Conservation (phyloP, 2,113 vertebrate genomes). For the Rhynchomys soricoides region DNA sequence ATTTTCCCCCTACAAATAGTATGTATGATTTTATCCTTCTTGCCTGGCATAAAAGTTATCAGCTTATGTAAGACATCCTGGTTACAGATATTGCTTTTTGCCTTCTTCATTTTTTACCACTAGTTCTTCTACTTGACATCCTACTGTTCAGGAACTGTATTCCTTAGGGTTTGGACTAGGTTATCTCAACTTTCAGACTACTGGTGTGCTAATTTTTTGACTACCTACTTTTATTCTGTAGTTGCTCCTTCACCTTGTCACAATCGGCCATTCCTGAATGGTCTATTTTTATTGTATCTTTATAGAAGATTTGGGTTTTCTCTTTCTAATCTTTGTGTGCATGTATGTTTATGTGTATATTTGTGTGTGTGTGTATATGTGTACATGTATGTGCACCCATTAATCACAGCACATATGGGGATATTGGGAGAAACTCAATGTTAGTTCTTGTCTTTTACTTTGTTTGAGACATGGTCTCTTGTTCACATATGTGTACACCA, state of each 20-base stretch:
- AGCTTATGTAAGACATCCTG: not conserved
- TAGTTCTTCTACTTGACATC: not conserved
- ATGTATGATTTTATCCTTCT: not conserved
- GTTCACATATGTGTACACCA: not conserved
- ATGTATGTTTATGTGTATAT: not conserved
- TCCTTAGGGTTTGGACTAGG: not conserved
- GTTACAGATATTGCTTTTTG: not conserved
- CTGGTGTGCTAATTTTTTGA: not conserved
- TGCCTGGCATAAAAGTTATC: not conserved
- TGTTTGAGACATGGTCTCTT: not conserved
- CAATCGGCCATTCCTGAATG: not conserved
- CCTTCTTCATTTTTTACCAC: not conserved
- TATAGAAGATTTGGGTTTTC: not conserved
- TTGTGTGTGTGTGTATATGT: too few relatives aligned
- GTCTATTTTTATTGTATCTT: not conserved
- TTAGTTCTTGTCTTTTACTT: not conserved
- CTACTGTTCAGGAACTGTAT: not conserved
- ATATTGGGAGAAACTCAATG: not conserved
- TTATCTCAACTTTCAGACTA: too few relatives aligned
- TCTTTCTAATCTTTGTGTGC: not conserved
- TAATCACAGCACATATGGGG: not conserved
- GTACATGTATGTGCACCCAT: rapidly evolving
- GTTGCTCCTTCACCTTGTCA: too few relatives aligned
- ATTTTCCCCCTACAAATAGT: not conserved
- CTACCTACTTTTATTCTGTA: not conserved